Base-by-base conservation (phyloP, 2,888 invertebrate species). In the Unio pictorum region DNA sequence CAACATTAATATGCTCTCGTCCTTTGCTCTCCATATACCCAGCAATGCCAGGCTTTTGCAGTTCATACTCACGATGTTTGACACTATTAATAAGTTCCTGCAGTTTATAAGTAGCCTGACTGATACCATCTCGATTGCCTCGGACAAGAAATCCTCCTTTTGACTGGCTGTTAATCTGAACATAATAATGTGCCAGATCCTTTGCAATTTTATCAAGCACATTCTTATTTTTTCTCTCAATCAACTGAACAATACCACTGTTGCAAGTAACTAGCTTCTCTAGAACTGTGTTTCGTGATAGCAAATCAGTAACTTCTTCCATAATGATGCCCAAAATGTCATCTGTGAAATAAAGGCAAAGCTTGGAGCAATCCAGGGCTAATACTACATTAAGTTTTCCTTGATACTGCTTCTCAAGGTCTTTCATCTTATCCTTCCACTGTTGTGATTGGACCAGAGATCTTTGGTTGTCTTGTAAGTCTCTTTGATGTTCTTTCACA, bases 271-370 rank as follows among this genome's bases (percentile, higher is more conserved):
- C 57, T 26, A 64, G 55, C 15, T 72, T 30, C 17, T 58, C 61
- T 56, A 67, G 61, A n/a, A 74, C 62, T 55, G 73, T 73, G 68
- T 80, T 75, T 5, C 61, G 57, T 20, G 65, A 60, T 17, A 81
- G 56, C 54, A 77, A 81, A 8, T 59, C 62, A 30, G 66, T 63
- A 1, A 79, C 18, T 6, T 64, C 62, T 30, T 71, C 72, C 55
- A 68, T n/a, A 20, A 69, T 60, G 4, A 34, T 60, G 55, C 63
- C 55, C 15, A 65, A 6, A 30, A 74, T 72, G 26, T 74, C 72
- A 67, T 69, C 70, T 34, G 73, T 77, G 17, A 58, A 18, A 65
- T 66, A 67, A 4, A 75, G 55, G 45, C 63, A 45, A 26, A 67
- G 58, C 20, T 68, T 45, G 4, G 17, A 30, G 17, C n/a, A 3